Conservation (phyloP, 1,140 invertebrate genomes). For the Aphis gossypii region DNA sequence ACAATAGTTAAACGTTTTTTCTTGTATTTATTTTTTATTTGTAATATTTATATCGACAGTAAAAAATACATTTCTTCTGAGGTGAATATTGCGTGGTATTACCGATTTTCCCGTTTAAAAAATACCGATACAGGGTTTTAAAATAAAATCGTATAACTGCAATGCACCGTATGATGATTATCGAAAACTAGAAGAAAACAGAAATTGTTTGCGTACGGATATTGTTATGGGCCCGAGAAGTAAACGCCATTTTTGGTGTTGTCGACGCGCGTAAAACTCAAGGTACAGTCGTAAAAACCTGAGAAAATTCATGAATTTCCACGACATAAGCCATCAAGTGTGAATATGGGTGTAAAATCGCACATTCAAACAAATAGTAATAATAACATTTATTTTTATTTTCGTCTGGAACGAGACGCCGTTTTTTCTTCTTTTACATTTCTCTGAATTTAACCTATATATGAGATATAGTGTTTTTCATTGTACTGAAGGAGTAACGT, state of each 20-base stretch:
- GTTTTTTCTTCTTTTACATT: not conserved
- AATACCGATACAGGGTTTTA: not conserved
- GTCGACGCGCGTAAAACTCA: not conserved
- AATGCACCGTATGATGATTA: not conserved
- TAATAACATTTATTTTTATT: slow-evolving; percentile 41
- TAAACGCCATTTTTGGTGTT: slow-evolving; percentile 16
- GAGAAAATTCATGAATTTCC: slow-evolving; percentile 47
- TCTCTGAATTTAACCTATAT: not conserved
- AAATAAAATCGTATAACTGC: not conserved
- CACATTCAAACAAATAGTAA: slow-evolving; percentile 48
- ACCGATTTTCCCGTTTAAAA: not conserved
- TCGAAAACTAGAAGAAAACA: not conserved
- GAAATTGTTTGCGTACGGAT: not conserved
- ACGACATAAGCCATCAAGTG: slow-evolving; percentile 42
- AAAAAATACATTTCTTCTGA: not conserved
- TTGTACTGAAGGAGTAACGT: not conserved
- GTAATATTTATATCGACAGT: not conserved
- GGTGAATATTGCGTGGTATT: not conserved
- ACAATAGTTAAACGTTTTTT: not conserved
- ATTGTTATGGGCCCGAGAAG: slow-evolving; percentile 1
- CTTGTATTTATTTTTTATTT: not conserved
- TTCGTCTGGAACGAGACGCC: not conserved
- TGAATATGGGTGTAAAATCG: slow-evolving; percentile 29
- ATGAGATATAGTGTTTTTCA: not conserved
- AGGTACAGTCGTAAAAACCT: slow-evolving; percentile 31